Percentiles rank a stretch among this genome's conserved stretches.
phyloP scores from a whole-genome alignment of 2,113 vertebrate genomes.

The Bubo bubo region DNA sequence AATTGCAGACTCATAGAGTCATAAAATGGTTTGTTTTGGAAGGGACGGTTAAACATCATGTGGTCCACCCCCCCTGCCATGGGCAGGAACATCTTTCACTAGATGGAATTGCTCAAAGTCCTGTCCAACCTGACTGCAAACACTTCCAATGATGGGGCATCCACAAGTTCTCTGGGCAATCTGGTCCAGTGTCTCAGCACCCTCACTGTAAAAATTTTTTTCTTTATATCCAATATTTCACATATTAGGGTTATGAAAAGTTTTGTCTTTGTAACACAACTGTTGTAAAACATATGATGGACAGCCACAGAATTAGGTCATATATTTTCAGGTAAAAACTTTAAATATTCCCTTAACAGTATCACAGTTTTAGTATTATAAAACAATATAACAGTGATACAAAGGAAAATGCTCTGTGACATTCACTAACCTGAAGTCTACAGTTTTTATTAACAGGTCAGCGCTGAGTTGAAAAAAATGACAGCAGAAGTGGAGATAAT shows the following conservation, averaged over 20 bases:
- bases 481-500: background rate
- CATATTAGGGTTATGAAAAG: background rate
- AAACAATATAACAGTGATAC: background rate
- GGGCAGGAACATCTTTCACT: background rate
- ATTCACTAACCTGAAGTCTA: background rate
- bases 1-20: background rate
- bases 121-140: background rate
- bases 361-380: background rate
- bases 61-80: background rate
- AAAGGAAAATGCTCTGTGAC: background rate
- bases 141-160: background rate
- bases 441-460: background rate
- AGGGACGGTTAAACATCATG: background rate
- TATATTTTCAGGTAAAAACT: background rate
- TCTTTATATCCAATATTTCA: background rate
- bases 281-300: background rate
- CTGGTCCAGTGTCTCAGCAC: background rate
- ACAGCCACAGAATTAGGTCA: background rate
- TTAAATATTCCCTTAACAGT: background rate
- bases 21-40: background rate
- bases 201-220: rapidly evolving
- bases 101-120: rapidly evolving
- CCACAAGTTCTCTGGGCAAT: background rate
- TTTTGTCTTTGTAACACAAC: background rate
- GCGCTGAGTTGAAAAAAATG: background rate